These are phyloP conservation scores for Portunus trituberculatus DNA, from an alignment of 1,140 invertebrate species.

Conservation along the genomic window DNA sequence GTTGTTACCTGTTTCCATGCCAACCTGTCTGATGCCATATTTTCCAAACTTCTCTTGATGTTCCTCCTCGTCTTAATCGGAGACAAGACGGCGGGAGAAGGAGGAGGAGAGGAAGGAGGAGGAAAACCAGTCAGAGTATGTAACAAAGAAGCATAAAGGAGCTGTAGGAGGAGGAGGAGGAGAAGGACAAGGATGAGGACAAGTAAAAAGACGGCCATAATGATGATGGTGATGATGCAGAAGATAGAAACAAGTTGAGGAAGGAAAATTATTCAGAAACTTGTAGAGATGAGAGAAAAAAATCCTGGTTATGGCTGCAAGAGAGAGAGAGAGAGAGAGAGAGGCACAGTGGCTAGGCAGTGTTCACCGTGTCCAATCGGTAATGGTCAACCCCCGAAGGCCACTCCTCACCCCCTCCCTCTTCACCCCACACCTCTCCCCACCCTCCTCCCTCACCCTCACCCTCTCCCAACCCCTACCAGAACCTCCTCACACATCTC, in stretches of 20 bases:
- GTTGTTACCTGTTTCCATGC: not conserved
- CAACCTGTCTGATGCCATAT: not conserved
- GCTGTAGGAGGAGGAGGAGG: not conserved
- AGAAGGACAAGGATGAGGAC: not conserved
- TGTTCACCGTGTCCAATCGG: constrained; percentile 10
- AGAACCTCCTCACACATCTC: not conserved
- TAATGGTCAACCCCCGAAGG: not conserved
- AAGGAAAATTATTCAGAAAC: not conserved
- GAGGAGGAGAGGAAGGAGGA: not conserved
- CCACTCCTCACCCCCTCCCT: not conserved
- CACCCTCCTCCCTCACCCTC: not conserved
- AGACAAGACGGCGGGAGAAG: not conserved
- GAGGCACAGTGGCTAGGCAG: constrained; percentile 16
- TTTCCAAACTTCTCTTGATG: not conserved
- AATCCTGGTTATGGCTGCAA: no score
- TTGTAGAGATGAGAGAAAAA: no score
- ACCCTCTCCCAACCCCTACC: not conserved
- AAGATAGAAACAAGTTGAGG: not conserved
- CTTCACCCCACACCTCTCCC: not conserved
- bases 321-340: not conserved
- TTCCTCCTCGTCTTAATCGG: not conserved
- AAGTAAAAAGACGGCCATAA: not conserved
- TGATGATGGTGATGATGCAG: not conserved
- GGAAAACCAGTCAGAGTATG: constrained; percentile 13
- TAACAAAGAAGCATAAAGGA: not conserved